Evolutionary conservation across 1,140 invertebrate genomes (phyloP).

Genomic region (Cecropterus lyciades): DNA sequence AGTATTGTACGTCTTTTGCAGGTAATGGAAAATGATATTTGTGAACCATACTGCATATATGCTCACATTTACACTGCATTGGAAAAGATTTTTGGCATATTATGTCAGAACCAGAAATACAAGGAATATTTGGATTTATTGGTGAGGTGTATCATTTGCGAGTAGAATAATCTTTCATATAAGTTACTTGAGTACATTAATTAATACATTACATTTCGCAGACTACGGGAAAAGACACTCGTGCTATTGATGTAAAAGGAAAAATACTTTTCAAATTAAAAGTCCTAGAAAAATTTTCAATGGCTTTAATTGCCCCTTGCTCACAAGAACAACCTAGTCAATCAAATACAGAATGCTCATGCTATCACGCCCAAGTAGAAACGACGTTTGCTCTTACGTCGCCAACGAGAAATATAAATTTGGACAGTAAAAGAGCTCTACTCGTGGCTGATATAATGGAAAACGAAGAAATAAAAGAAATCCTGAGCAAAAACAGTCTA

Average conservation of each 20-base stretch:
- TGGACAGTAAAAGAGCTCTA: constrained; percentile 69
- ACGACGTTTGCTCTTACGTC: constrained; percentile 56
- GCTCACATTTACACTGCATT: constrained; percentile 74
- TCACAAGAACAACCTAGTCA: constrained; percentile 46
- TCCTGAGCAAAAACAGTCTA: constrained; percentile 58
- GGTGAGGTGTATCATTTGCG: constrained; percentile 41
- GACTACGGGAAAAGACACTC: constrained; percentile 70
- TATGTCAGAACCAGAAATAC: constrained; percentile 73
- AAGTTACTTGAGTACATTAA: neutral
- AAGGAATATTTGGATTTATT: constrained; percentile 68
- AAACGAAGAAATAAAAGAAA: constrained; percentile 75
- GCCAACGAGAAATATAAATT: constrained; percentile 43
- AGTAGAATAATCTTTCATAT: neutral
- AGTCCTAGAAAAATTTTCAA: constrained; percentile 72
- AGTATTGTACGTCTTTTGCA: constrained; percentile 34
- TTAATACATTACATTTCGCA: constrained; percentile 42
- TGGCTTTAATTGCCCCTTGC: constrained; percentile 71
- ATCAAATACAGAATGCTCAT: constrained; percentile 54
- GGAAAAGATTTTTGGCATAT: constrained; percentile 71
- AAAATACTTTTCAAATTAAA: constrained; percentile 78
- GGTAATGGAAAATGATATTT: constrained; percentile 76
- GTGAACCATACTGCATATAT: constrained; percentile 76
- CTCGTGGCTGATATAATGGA: constrained; percentile 76
- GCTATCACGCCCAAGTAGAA: constrained; percentile 57
- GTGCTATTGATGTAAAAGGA: constrained; percentile 66